phyloP scores from a whole-genome alignment of 2,113 vertebrate genomes.

The Tautogolabrus adspersus region DNA sequence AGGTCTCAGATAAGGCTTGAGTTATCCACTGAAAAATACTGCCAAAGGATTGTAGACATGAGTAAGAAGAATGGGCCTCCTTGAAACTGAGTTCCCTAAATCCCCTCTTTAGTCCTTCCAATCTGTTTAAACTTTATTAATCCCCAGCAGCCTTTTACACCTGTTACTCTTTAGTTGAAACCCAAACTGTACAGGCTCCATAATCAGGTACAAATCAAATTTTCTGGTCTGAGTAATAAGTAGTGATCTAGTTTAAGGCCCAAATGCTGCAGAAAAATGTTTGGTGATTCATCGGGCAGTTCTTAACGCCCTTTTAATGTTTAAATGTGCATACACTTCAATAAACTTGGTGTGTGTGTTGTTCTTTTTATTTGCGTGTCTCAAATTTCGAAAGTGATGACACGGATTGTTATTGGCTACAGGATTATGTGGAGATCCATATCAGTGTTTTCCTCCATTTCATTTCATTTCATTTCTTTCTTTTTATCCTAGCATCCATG shows the following conservation, averaged over 20 bases:
- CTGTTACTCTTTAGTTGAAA: slow-evolving; percentile 2
- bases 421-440: neutral
- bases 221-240: slow-evolving; percentile 42
- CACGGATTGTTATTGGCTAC: neutral
- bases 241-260: slow-evolving; percentile 38
- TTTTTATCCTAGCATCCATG: neutral
- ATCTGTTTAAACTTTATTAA: slow-evolving; percentile 34
- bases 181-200: slow-evolving; percentile 1
- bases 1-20: neutral
- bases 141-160: slow-evolving; percentile 20
- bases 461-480: neutral
- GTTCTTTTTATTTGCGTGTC: neutral
- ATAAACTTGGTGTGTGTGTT: neutral
- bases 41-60: neutral
- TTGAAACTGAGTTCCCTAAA: neutral
- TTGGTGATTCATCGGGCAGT: neutral
- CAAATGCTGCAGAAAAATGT: neutral
- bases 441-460: neutral
- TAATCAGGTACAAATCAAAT: slow-evolving; percentile 44
- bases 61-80: neutral
- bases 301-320: slow-evolving; percentile 17
- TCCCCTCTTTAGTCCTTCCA: neutral
- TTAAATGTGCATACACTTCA: neutral
- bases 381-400: neutral
- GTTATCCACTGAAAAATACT: neutral